A percentile compares a stretch with the other conserved stretches of the same genome.
Conservation (phyloP, 2,113 vertebrate species). For the Ia io region DNA sequence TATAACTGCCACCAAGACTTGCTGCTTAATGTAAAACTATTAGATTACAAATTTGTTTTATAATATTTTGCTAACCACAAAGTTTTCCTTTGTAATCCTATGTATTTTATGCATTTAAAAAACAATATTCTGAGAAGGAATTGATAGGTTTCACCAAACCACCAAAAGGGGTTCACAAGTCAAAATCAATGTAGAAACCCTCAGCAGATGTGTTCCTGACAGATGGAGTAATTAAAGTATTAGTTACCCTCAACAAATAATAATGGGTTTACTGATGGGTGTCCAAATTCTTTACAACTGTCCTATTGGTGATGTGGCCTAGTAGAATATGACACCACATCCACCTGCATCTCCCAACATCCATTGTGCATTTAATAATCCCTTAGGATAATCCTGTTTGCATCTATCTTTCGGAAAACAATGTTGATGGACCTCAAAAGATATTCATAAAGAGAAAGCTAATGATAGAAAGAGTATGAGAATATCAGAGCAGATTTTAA, state of each 20-base stretch:
- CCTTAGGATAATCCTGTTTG: background rate
- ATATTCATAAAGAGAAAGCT: background rate
- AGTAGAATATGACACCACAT: background rate
- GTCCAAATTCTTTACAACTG: background rate
- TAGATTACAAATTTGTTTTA: background rate
- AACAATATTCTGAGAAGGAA: background rate
- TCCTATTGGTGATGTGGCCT: background rate
- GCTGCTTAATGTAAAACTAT: background rate
- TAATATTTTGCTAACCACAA: background rate
- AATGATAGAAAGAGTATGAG: background rate
- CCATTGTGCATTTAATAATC: background rate
- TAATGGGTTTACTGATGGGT: background rate
- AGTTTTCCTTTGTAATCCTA: background rate
- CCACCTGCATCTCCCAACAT: background rate
- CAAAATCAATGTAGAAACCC: background rate
- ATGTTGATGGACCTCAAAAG: background rate
- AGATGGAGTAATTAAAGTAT: conserved; percentile 37
- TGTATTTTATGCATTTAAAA: background rate
- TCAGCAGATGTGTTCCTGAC: background rate
- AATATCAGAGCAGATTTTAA: background rate
- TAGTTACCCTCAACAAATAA: background rate
- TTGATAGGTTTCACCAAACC: background rate
- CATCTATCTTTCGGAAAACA: background rate
- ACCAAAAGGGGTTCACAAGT: background rate
- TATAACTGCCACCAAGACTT: background rate